Percentiles rank a stretch among this genome's conserved stretches.
Conservation (phyloP, 2,113 vertebrate genomes). For the Herpailurus yagouaroundi region DNA sequence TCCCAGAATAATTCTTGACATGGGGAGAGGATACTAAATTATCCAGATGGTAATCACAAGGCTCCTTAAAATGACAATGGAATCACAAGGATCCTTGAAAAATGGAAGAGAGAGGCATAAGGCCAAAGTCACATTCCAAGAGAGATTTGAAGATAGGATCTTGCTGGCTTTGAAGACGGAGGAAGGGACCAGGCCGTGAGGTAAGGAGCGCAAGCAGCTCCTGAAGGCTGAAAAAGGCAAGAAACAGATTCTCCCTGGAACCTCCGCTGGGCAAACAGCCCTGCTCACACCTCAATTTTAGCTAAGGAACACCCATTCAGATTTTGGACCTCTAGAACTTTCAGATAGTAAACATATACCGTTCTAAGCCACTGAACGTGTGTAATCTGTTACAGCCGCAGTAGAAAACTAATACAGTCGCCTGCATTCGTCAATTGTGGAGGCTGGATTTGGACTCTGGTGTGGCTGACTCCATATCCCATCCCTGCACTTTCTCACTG, state of each 20-base stretch:
- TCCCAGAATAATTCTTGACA: background rate
- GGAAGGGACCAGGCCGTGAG: fast-evolving
- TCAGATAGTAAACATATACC: background rate
- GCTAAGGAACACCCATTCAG: background rate
- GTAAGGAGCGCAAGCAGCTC: background rate
- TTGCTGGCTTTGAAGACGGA: background rate
- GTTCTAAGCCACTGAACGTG: background rate
- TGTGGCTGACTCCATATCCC: background rate
- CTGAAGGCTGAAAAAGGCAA: background rate
- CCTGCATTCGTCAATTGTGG: background rate
- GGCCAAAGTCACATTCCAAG: background rate
- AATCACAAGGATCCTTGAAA: background rate
- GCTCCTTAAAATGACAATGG: background rate
- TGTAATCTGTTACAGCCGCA: background rate
- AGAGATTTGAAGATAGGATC: background rate
- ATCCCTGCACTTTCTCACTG: background rate
- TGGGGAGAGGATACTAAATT: background rate
- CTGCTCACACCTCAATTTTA: background rate
- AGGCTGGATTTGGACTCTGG: background rate
- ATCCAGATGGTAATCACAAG: background rate
- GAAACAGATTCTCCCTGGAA: background rate
- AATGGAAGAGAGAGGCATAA: background rate
- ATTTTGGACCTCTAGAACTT: background rate
- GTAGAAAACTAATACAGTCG: background rate
- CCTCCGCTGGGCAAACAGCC: background rate